Percentiles rank a stretch among this genome's conserved stretches.
Evolutionary conservation across 2,797 vertebrate genomes (phyloP).

Genomic region (Peromyscus eremicus): DNA sequence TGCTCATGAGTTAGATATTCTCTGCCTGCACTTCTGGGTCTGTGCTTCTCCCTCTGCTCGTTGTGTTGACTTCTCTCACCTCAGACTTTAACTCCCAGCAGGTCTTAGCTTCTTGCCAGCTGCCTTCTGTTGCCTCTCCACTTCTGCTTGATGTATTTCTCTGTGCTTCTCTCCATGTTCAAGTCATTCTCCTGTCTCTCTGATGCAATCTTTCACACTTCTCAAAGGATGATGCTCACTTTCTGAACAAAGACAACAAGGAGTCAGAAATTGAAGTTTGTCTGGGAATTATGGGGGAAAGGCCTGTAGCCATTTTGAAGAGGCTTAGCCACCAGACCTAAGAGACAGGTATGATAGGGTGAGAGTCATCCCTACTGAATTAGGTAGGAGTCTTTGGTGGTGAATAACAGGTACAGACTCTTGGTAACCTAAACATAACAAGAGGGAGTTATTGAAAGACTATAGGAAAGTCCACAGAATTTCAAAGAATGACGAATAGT

Average conservation of each 20-base stretch:
- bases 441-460: slow-evolving; percentile 24
- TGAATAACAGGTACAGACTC: background rate
- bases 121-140: background rate
- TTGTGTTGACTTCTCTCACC: background rate
- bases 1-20: background rate
- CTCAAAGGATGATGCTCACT: background rate
- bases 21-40: background rate
- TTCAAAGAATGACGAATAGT: slow-evolving; percentile 5
- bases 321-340: background rate
- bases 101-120: background rate
- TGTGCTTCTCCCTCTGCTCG: background rate
- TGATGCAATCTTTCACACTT: background rate
- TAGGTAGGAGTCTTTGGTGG: background rate
- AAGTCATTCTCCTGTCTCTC: background rate
- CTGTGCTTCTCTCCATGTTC: background rate
- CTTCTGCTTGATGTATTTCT: background rate
- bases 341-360: background rate
- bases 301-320: background rate
- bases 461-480: slow-evolving; percentile 19
- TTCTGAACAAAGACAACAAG: slow-evolving; percentile 34
- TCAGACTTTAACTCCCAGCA: background rate
- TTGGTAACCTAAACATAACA: background rate
- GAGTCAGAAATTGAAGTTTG: slow-evolving; percentile 5
- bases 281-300: background rate
- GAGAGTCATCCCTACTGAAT: background rate